These are phyloP conservation scores for Caligus rogercresseyi DNA, from an alignment of 1,140 invertebrate species.

Conservation along the genomic window DNA sequence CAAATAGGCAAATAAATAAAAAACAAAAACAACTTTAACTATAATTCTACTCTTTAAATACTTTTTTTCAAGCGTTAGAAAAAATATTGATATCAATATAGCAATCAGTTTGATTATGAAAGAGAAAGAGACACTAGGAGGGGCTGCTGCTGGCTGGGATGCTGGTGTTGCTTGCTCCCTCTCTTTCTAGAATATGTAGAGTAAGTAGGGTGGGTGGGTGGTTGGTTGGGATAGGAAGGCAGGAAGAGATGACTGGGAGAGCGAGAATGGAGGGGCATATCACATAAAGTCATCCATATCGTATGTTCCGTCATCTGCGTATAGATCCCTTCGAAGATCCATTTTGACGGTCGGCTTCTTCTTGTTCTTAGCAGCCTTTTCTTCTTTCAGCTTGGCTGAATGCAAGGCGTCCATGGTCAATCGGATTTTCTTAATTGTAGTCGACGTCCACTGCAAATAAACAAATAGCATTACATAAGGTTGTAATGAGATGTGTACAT, in stretches of 20 bases:
- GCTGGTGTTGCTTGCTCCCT: neutral
- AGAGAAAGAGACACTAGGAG: neutral
- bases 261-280: neutral
- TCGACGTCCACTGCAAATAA: too few relatives aligned
- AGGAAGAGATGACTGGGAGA: neutral
- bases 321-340: neutral
- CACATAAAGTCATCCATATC: conserved; percentile 17
- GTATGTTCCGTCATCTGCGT: neutral
- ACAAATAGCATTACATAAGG: too few relatives aligned
- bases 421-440: conserved; percentile 9
- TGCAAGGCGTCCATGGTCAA: conserved; percentile 1
- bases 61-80: neutral
- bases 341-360: conserved; percentile 6
- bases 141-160: neutral
- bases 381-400: conserved; percentile 10
- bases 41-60: too few relatives aligned
- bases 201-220: too few relatives aligned
- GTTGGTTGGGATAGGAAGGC: too few relatives aligned
- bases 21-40: too few relatives aligned
- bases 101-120: too few relatives aligned
- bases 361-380: conserved; percentile 8
- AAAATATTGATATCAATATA: neutral
- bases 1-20: too few relatives aligned
- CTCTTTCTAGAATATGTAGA: too few relatives aligned
- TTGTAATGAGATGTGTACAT: neutral